These are phyloP conservation scores for Alexandromys fortis DNA, from an alignment of 2,113 vertebrate species.

Conservation along the genomic window DNA sequence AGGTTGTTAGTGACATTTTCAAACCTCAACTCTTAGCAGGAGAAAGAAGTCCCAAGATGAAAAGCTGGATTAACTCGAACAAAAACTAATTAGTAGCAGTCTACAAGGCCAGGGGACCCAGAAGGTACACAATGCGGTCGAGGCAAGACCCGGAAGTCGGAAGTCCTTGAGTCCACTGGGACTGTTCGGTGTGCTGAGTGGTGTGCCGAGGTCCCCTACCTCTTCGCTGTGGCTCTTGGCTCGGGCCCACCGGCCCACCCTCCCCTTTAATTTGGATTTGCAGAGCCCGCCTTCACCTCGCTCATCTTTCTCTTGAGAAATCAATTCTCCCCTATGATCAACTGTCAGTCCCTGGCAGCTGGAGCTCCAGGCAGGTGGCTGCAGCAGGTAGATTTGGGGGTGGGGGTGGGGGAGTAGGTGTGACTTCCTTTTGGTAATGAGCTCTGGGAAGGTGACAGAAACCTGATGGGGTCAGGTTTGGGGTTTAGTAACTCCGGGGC, in stretches of 20 bases:
- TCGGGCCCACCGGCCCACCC: accelerated
- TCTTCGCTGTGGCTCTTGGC: background rate
- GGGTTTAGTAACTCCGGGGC: slow-evolving; percentile 61
- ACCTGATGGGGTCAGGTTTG: background rate
- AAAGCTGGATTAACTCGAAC: slow-evolving; percentile 69
- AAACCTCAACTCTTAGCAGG: slow-evolving; percentile 45
- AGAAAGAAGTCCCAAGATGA: slow-evolving; percentile 50
- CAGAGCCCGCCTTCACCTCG: background rate
- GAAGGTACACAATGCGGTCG: slow-evolving; percentile 53
- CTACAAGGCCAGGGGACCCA: slow-evolving; percentile 56
- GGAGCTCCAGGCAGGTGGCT: slow-evolving; percentile 10
- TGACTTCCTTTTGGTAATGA: slow-evolving; percentile 78
- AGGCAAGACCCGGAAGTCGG: background rate
- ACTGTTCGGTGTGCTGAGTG: accelerated
- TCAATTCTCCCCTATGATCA: background rate
- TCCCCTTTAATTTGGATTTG: background rate
- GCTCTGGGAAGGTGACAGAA: slow-evolving; percentile 68
- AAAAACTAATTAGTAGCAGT: slow-evolving; percentile 68
- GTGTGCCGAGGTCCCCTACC: background rate
- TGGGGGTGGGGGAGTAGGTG: slow-evolving; percentile 46
- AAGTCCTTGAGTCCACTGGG: background rate
- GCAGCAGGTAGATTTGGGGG: background rate
- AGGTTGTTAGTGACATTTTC: slow-evolving; percentile 70
- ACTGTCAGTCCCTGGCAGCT: slow-evolving; percentile 44
- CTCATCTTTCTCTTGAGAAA: slow-evolving; percentile 67